Conservation (phyloP, 92 coral and sea anemone species). For the Epizoanthus fatuus region DNA sequence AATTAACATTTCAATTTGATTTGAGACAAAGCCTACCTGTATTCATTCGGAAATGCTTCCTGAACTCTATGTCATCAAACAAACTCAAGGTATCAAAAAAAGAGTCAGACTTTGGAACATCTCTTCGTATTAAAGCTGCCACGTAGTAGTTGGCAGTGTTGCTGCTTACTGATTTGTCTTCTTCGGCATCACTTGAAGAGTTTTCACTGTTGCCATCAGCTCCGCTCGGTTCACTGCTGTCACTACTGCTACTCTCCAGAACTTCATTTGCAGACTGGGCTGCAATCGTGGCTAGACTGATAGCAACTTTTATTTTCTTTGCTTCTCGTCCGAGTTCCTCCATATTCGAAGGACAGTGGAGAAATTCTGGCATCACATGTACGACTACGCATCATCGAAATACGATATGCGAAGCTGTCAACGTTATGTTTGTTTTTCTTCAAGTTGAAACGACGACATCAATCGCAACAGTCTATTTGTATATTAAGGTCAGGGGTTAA, state of each 20-base stretch:
- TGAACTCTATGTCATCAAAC: background rate
- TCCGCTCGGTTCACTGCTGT: too few species aligned
- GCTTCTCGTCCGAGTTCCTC: too few species aligned
- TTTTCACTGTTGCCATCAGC: background rate
- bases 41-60: slow-evolving; percentile 3
- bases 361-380: too few species aligned
- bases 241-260: background rate
- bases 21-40: background rate
- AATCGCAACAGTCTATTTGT: too few species aligned
- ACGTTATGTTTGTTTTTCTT: too few species aligned
- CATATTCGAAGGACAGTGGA: too few species aligned
- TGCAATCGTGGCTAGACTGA: background rate
- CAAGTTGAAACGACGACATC: too few species aligned
- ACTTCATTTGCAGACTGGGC: background rate
- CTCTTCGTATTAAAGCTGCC: background rate
- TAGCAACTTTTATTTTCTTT: background rate
- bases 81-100: background rate
- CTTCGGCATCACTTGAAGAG: background rate
- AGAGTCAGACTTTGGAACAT: background rate
- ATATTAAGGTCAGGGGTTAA: too few species aligned
- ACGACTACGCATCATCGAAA: too few species aligned
- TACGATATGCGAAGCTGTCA: too few species aligned
- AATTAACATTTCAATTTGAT: background rate
- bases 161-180: background rate
- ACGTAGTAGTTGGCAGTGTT: background rate